phyloP scores from a whole-genome alignment of 2,113 vertebrate genomes.

The Oostethus manadensis region DNA sequence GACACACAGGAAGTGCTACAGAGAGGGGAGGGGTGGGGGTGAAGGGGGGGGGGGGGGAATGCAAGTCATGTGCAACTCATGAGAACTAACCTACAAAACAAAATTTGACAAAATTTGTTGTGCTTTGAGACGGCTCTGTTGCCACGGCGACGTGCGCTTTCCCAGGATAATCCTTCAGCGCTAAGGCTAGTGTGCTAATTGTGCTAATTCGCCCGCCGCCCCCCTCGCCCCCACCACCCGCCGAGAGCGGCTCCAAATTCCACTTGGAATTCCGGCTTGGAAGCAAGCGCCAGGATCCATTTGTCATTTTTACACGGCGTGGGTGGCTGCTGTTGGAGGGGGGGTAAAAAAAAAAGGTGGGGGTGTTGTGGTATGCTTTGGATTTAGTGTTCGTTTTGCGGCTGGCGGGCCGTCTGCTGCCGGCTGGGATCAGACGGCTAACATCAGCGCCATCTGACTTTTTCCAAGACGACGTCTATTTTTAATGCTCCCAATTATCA shows the following conservation, averaged over 20 bases:
- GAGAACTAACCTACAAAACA: slow-evolving; percentile 67
- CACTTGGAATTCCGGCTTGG: too few relatives aligned
- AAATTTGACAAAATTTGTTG: slow-evolving; percentile 54
- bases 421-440: slow-evolving; percentile 70
- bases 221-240: too few relatives aligned
- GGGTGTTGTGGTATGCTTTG: slow-evolving; percentile 63
- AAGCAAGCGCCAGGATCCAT: too few relatives aligned
- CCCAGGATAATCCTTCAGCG: neutral
- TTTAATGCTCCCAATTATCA: slow-evolving; percentile 25
- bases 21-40: slow-evolving; percentile 5
- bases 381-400: slow-evolving; percentile 73
- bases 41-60: slow-evolving; percentile 41
- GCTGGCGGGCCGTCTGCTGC: slow-evolving; percentile 60
- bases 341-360: slow-evolving; percentile 17
- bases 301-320: neutral
- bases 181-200: neutral
- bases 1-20: slow-evolving; percentile 74
- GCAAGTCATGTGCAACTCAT: slow-evolving; percentile 75
- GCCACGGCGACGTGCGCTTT: neutral
- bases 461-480: slow-evolving; percentile 28
- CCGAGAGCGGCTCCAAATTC: too few relatives aligned
- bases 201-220: too few relatives aligned
- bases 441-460: slow-evolving; percentile 49
- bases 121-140: slow-evolving; percentile 25
- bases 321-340: slow-evolving; percentile 16